Conservation (phyloP, 2,797 vertebrate genomes). For the Rhynchotus rufescens region DNA sequence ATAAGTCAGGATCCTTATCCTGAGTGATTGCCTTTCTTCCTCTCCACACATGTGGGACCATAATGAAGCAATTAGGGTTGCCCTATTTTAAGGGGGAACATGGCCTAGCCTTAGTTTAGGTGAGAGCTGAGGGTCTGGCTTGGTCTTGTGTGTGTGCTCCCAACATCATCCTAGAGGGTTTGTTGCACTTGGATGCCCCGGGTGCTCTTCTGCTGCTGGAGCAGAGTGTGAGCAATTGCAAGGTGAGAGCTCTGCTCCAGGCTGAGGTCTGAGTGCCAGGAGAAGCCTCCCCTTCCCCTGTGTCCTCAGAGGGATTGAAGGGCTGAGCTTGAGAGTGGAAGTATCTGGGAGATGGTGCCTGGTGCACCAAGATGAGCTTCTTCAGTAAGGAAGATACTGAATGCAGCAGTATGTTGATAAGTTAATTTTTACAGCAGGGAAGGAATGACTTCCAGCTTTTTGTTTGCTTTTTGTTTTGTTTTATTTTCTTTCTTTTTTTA, state of each 20-base stretch:
- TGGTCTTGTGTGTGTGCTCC: rapidly evolving
- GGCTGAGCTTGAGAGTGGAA: too few species aligned
- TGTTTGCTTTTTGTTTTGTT: too few species aligned
- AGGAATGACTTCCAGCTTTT: too few species aligned
- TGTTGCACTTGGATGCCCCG: neutral
- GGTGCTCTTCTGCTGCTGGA: neutral
- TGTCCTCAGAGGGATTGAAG: neutral
- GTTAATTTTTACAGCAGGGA: too few species aligned
- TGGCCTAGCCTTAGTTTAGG: neutral
- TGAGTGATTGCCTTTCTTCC: neutral
- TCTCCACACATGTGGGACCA: too few species aligned
- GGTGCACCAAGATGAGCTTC: too few species aligned
- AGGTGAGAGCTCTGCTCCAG: neutral
- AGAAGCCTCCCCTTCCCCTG: neutral
- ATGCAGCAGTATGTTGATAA: too few species aligned
- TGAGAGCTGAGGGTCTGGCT: neutral
- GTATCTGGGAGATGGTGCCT: too few species aligned
- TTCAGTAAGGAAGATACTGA: too few species aligned
- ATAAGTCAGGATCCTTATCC: neutral
- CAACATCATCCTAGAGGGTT: neutral
- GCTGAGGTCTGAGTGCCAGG: neutral
- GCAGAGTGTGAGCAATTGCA: neutral
- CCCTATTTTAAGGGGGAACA: neutral
- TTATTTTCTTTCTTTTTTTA: neutral
- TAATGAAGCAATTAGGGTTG: too few species aligned